phyloP scores from a whole-genome alignment of 2,113 vertebrate species.

The Pterocles burchelli region DNA sequence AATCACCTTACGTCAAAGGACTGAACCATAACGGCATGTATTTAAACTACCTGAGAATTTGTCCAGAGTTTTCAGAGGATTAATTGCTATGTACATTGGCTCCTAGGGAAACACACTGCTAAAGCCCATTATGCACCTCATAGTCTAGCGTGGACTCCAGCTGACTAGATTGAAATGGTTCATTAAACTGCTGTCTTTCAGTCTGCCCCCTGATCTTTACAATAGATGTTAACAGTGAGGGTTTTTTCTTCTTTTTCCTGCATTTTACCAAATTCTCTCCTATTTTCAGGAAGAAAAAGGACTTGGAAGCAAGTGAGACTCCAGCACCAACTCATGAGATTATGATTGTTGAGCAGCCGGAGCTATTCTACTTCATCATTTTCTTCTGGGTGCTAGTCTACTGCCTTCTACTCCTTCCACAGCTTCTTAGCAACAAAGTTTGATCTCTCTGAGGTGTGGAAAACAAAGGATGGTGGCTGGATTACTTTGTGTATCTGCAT shows the following conservation, averaged over 20 bases:
- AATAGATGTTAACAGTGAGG: neutral
- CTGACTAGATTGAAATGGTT: neutral
- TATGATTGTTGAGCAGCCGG: slow-evolving; percentile 60
- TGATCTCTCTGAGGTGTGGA: slow-evolving; percentile 51
- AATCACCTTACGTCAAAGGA: neutral
- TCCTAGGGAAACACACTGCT: neutral
- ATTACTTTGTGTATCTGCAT: slow-evolving; percentile 19
- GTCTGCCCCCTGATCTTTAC: neutral
- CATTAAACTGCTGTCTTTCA: neutral
- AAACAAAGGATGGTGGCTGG: slow-evolving; percentile 65
- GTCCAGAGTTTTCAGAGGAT: neutral
- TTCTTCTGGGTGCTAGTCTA: slow-evolving; percentile 91
- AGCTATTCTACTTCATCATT: slow-evolving; percentile 82
- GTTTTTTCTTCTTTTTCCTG: neutral
- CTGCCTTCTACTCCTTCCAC: slow-evolving; percentile 89
- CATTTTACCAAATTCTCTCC: neutral
- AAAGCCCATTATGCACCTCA: neutral
- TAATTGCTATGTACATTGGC: neutral
- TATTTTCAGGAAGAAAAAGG: slow-evolving; percentile 65
- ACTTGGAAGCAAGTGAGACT: slow-evolving; percentile 37
- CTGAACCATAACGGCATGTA: neutral
- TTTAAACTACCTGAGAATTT: neutral
- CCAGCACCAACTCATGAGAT: neutral
- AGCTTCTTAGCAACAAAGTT: slow-evolving; percentile 76
- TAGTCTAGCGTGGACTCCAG: neutral